phyloP scores from a whole-genome alignment of 2,113 vertebrate species.

The Alligator mississippiensis region DNA sequence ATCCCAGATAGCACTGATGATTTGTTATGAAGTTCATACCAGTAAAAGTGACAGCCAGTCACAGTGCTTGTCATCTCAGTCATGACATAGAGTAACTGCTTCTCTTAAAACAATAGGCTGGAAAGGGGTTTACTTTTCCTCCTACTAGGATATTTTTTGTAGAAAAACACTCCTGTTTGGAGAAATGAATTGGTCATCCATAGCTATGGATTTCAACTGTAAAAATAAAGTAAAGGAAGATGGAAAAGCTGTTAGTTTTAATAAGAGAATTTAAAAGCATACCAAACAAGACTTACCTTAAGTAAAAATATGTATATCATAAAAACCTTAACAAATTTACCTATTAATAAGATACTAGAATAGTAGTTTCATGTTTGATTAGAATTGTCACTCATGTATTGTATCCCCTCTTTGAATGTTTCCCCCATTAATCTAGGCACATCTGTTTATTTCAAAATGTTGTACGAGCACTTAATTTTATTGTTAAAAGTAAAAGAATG shows the following conservation, averaged over 20 bases:
- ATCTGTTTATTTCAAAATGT: not conserved
- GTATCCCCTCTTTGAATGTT: not conserved
- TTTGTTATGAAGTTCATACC: not conserved
- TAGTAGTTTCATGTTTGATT: not conserved
- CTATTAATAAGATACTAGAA: not conserved
- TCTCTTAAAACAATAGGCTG: not conserved
- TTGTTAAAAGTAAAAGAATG: not conserved
- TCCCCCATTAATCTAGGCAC: not conserved
- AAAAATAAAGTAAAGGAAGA: not conserved
- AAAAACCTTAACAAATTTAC: not conserved
- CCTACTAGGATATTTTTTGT: not conserved
- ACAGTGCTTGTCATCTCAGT: not conserved
- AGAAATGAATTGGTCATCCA: not conserved
- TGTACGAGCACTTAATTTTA: not conserved
- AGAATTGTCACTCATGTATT: not conserved
- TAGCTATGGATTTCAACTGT: not conserved
- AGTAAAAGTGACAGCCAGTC: accelerated
- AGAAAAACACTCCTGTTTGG: not conserved
- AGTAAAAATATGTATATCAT: not conserved
- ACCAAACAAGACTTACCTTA: not conserved
- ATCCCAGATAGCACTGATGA: accelerated
- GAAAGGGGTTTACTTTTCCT: not conserved
- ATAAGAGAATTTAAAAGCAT: not conserved
- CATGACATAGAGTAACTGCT: not conserved
- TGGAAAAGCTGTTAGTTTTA: not conserved